Conservation (phyloP, 2,797 vertebrate genomes). For the Rhinophrynus dorsalis region DNA sequence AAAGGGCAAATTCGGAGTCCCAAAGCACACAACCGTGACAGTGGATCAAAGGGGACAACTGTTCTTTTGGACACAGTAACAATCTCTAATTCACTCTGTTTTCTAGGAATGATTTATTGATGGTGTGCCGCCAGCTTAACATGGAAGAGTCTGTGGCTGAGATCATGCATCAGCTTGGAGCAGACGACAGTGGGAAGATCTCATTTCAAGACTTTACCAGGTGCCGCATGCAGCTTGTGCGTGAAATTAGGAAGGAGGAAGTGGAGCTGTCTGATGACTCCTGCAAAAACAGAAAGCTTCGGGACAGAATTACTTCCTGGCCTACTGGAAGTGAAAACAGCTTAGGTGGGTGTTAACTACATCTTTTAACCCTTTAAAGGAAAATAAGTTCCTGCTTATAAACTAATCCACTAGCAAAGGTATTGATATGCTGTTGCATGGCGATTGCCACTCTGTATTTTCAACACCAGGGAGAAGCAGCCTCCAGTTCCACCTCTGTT, state of each 20-base stretch:
- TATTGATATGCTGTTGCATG: no score
- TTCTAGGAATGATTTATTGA: conserved; percentile 79
- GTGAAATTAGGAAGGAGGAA: conserved; percentile 80
- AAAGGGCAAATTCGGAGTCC: no score
- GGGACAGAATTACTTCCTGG: conserved; percentile 71
- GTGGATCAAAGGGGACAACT: no score
- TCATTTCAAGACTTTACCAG: conserved; percentile 80
- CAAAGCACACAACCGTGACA: no score
- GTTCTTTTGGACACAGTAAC: background rate
- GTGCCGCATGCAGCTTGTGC: conserved; percentile 74
- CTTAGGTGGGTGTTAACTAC: conserved; percentile 70
- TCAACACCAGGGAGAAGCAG: no score
- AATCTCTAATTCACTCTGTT: conserved; percentile 37
- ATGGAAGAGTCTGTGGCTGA: conserved; percentile 77
- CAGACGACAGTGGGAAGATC: conserved; percentile 74
- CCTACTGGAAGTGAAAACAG: conserved; percentile 76
- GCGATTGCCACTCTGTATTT: no score
- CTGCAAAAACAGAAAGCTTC: conserved; percentile 65
- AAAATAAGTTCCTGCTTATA: no score
- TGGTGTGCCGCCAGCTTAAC: conserved; percentile 78
- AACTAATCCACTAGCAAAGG: no score
- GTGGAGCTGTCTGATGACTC: conserved; percentile 69
- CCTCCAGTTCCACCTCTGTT: no score
- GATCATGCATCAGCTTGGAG: conserved; percentile 74
- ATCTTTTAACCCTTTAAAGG: background rate